Evolutionary conservation across 1,140 invertebrate species (phyloP).

Genomic region (Heliconius eleuchia): DNA sequence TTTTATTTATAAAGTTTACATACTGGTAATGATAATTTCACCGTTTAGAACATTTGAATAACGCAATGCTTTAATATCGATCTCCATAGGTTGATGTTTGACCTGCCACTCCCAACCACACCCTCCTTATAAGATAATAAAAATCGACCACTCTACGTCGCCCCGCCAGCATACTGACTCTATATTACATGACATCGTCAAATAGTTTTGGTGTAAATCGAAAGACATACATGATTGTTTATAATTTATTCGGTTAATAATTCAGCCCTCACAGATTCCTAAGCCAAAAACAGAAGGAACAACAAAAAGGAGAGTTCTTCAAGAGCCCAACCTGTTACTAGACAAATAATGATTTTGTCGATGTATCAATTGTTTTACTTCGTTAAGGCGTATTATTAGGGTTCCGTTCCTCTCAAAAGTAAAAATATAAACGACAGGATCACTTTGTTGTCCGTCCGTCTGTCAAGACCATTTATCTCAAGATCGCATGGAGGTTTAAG

Average conservation of each 20-base stretch:
- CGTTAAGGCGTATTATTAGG: too few species aligned
- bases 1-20: neutral
- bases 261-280: too few species aligned
- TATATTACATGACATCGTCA: conserved; percentile 23
- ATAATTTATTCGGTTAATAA: neutral
- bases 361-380: too few species aligned
- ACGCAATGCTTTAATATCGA: conserved; percentile 55
- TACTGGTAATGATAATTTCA: neutral
- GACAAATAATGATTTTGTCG: too few species aligned
- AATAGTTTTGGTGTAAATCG: neutral
- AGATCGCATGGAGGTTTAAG: too few species aligned
- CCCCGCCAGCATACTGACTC: conserved; percentile 49
- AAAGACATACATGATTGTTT: neutral
- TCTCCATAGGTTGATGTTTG: conserved; percentile 69
- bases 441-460: too few species aligned
- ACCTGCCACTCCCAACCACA: conserved; percentile 69
- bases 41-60: conserved; percentile 42
- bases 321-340: too few species aligned
- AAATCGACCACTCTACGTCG: conserved; percentile 67
- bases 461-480: too few species aligned
- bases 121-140: conserved; percentile 73
- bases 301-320: too few species aligned
- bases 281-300: too few species aligned
- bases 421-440: too few species aligned
- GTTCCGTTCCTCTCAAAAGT: too few species aligned